Evolutionary conservation across 1,140 invertebrate genomes (phyloP).

Genomic region (Bombus terrestris): DNA sequence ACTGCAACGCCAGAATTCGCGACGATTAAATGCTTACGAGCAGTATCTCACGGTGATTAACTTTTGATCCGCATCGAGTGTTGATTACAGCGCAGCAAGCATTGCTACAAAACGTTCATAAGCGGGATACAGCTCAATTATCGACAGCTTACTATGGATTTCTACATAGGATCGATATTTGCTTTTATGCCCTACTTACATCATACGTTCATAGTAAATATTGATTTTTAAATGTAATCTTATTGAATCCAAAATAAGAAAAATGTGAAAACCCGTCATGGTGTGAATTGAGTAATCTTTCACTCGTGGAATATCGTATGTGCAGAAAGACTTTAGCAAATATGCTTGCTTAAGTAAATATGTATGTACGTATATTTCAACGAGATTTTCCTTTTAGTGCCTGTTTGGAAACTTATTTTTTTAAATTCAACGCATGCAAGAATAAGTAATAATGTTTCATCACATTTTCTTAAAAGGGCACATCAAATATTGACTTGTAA

Average conservation of each 20-base stretch:
- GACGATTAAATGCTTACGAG: slow-evolving; percentile 50
- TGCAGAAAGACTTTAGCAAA: neutral
- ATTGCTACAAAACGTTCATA: slow-evolving; percentile 13
- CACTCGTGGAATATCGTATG: too few relatives aligned
- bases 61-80: slow-evolving; percentile 36
- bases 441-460: neutral
- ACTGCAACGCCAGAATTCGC: slow-evolving; percentile 8
- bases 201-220: neutral
- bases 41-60: slow-evolving; percentile 52
- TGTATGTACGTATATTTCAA: neutral
- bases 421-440: neutral
- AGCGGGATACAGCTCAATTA: slow-evolving; percentile 27
- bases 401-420: too few relatives aligned
- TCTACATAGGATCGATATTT: neutral
- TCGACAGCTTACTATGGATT: neutral
- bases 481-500: neutral
- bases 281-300: neutral
- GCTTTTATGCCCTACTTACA: neutral
- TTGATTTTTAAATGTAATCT: neutral
- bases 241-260: too few relatives aligned
- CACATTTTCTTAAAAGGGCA: neutral
- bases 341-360: too few relatives aligned
- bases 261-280: neutral
- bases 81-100: slow-evolving; percentile 16
- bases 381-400: neutral